Conservation (phyloP, 2,113 vertebrate genomes). For the Eclectus roratus region DNA sequence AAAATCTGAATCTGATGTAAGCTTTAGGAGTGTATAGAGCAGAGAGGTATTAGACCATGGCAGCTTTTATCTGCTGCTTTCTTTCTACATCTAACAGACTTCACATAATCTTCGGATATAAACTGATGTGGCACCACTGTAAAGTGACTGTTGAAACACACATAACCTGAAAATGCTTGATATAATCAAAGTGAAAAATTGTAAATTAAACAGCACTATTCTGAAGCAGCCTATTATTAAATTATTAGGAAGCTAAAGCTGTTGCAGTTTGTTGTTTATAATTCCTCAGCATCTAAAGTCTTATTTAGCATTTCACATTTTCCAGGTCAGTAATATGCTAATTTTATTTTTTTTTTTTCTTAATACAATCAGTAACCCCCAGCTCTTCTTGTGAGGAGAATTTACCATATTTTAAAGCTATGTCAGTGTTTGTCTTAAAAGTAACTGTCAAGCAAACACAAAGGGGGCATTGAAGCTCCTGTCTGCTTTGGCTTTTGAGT, state of each 20-base stretch:
- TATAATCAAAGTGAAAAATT: conserved; percentile 4
- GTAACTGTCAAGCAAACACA: background rate
- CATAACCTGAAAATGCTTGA: background rate
- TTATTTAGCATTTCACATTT: conserved; percentile 8
- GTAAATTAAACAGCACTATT: conserved; percentile 18
- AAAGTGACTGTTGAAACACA: background rate
- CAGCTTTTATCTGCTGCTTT: background rate
- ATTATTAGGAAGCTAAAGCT: background rate
- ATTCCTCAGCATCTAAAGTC: background rate
- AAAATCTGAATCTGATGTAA: conserved; percentile 45
- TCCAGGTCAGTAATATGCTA: background rate
- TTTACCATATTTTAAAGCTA: background rate
- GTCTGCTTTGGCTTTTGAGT: background rate
- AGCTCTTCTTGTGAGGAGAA: background rate
- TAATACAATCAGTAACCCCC: background rate
- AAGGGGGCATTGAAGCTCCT: background rate
- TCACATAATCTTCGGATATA: background rate
- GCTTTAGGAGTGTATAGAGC: background rate
- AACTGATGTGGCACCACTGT: background rate
- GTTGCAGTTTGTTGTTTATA: background rate
- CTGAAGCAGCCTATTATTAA: background rate
- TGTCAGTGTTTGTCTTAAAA: background rate
- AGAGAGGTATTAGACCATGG: background rate
- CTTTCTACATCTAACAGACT: background rate
- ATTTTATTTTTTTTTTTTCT: background rate